Evolutionary conservation across 2,797 vertebrate species (phyloP).

Genomic region (Sternotherus odoratus): DNA sequence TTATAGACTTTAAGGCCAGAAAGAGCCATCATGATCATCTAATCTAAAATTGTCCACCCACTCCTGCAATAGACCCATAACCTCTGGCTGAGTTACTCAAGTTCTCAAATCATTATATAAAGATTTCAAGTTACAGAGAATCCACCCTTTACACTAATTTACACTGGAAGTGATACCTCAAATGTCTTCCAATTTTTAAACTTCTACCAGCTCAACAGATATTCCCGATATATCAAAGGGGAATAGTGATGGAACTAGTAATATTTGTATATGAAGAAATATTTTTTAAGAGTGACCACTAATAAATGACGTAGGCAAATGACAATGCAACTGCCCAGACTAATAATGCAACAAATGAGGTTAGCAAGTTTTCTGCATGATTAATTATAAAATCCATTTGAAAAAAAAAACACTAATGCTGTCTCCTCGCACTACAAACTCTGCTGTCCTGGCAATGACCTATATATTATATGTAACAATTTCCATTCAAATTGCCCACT

Average conservation of each 20-base stretch:
- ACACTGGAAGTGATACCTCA: background rate
- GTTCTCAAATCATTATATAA: background rate
- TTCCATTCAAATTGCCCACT: conserved; percentile 16
- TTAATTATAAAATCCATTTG: background rate
- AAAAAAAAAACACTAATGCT: background rate
- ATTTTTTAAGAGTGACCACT: background rate
- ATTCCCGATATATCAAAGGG: background rate
- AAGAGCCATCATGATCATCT: background rate
- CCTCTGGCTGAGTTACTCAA: background rate
- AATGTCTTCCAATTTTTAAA: background rate
- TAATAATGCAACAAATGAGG: background rate
- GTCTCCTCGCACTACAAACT: background rate
- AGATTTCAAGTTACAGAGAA: background rate
- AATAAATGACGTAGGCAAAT: background rate
- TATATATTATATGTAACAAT: background rate
- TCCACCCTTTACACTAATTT: background rate
- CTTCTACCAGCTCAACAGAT: background rate
- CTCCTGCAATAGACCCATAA: background rate
- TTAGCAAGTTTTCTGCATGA: background rate
- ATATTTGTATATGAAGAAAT: background rate
- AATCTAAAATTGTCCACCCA: background rate
- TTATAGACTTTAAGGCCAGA: background rate
- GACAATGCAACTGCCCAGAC: background rate
- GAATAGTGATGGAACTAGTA: background rate
- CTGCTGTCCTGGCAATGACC: background rate